These are phyloP conservation scores for Allygus modestus DNA, from an alignment of 2,888 invertebrate species.

Conservation along the genomic window DNA sequence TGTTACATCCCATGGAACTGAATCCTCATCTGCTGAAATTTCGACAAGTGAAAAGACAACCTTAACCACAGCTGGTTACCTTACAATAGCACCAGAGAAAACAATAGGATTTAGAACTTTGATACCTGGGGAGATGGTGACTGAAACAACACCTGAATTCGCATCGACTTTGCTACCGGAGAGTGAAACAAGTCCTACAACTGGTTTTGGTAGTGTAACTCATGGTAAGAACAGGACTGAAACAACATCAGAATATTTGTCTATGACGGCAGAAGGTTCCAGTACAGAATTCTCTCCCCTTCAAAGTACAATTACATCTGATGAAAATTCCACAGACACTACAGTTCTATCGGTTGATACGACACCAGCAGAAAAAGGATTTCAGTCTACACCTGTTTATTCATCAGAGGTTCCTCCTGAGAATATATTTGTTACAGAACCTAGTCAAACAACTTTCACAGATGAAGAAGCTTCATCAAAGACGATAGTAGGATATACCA, in stretches of 20 bases:
- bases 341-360: background rate
- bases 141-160: slow-evolving; percentile 13
- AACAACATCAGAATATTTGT: background rate
- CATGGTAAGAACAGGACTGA: background rate
- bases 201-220: background rate
- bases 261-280: background rate
- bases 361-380: background rate
- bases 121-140: slow-evolving; percentile 6
- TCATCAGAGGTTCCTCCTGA: background rate
- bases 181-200: background rate
- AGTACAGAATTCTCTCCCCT: background rate
- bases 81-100: slow-evolving; percentile 7
- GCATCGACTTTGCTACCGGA: background rate
- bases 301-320: slow-evolving; percentile 34
- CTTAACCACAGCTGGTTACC: background rate
- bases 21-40: background rate
- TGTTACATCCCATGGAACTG: background rate
- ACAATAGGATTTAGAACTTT: background rate
- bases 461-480: background rate
- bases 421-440: background rate
- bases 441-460: background rate
- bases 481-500: background rate
- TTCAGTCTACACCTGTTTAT: background rate
- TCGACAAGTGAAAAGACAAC: background rate
- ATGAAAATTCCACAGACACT: slow-evolving; percentile 37